Percentiles rank a stretch among this genome's conserved stretches.
These are phyloP conservation scores for Nasonia oneida DNA, from an alignment of 2,888 invertebrate genomes.

Conservation along the genomic window DNA sequence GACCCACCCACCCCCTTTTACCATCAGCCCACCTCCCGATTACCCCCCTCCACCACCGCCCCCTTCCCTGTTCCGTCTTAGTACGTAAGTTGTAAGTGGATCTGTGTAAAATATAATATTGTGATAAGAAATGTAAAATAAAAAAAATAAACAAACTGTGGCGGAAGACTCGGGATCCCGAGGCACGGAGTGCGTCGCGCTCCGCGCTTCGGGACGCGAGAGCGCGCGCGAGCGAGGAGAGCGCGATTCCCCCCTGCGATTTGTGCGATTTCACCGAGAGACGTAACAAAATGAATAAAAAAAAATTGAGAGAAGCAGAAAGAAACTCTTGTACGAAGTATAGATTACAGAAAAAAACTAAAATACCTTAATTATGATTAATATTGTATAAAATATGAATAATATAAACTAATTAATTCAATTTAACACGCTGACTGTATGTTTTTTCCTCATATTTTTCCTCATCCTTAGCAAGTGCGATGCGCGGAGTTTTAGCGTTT, in stretches of 20 bases:
- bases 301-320: neutral
- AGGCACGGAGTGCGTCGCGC: constrained; percentile 47
- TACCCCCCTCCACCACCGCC: neutral
- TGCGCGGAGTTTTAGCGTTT: neutral
- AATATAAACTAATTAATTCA: constrained; percentile 78
- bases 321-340: constrained; percentile 74
- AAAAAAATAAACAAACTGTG: constrained; percentile 63
- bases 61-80: constrained; percentile 27
- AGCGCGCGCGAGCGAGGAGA: constrained; percentile 26
- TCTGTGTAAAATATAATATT: constrained; percentile 78
- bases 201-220: neutral
- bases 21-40: neutral
- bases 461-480: neutral
- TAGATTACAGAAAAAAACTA: constrained; percentile 69
- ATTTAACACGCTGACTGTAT: constrained; percentile 69
- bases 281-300: neutral
- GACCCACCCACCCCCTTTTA: constrained; percentile 19
- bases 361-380: constrained; percentile 79
- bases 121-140: constrained; percentile 78
- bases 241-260: constrained; percentile 60
- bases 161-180: constrained; percentile 25
- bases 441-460: constrained; percentile 10
- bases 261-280: constrained; percentile 71
- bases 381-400: constrained; percentile 79
- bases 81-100: constrained; percentile 74